Evolutionary conservation across 2,888 invertebrate genomes (phyloP).

Genomic region (Molorchus minor): DNA sequence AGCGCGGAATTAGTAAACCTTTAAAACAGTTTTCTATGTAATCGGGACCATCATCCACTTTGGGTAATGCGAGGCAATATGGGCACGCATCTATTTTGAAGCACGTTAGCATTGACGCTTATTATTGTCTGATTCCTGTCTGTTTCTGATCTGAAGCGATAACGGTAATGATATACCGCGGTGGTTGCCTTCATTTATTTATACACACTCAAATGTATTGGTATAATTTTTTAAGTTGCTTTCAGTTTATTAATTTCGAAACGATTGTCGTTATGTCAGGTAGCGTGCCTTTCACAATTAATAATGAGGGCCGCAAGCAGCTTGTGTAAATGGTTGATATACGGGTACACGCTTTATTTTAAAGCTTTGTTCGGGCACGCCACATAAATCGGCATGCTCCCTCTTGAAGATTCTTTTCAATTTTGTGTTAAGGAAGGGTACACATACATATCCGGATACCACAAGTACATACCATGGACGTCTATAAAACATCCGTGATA

Average conservation of each 20-base stretch:
- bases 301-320: too few relatives aligned
- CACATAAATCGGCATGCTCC: too few relatives aligned
- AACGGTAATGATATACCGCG: conserved; percentile 42
- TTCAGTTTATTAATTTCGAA: conserved; percentile 30
- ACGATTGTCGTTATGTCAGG: too few relatives aligned
- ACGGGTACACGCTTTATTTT: too few relatives aligned
- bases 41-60: conserved; percentile 53
- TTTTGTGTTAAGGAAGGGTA: too few relatives aligned
- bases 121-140: conserved; percentile 49
- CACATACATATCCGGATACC: too few relatives aligned
- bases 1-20: conserved; percentile 50
- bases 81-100: conserved; percentile 46
- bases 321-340: too few relatives aligned
- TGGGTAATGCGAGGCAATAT: conserved; percentile 49
- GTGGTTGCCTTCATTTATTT: conserved; percentile 39
- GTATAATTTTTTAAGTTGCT: conserved; percentile 32
- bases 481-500: too few relatives aligned
- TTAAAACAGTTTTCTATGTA: conserved; percentile 52
- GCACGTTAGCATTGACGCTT: conserved; percentile 47
- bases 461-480: too few relatives aligned
- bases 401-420: too few relatives aligned
- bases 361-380: too few relatives aligned
- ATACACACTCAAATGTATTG: conserved; percentile 31
- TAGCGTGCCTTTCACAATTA: too few relatives aligned
- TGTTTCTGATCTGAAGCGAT: conserved; percentile 42